Evolutionary conservation across 2,797 vertebrate species (phyloP).

Genomic region (Falco peregrinus): DNA sequence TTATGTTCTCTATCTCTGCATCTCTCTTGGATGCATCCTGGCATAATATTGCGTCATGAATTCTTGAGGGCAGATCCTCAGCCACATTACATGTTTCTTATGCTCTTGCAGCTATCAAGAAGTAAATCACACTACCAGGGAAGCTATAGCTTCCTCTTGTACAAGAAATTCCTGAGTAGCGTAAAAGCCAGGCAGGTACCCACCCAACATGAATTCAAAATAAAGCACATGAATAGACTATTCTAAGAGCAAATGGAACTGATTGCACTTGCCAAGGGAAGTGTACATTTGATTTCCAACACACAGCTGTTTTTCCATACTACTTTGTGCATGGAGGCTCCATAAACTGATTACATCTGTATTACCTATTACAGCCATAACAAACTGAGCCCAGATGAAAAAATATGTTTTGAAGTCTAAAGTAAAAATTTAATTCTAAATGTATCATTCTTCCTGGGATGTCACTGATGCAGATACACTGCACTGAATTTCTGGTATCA

Average conservation of each 20-base stretch:
- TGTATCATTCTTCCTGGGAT: background rate
- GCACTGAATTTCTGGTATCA: background rate
- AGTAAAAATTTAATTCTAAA: background rate
- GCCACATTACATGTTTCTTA: background rate
- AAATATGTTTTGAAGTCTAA: background rate
- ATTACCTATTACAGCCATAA: background rate
- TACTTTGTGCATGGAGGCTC: background rate
- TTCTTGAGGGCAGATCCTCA: background rate
- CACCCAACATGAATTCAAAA: background rate
- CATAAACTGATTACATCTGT: background rate
- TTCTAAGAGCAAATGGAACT: background rate
- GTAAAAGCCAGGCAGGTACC: background rate
- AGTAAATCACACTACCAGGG: background rate
- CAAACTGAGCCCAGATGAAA: background rate
- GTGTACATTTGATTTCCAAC: background rate
- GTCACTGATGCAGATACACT: background rate
- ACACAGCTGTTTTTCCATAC: background rate
- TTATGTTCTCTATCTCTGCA: background rate
- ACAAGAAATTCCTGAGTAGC: background rate
- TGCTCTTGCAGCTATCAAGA: background rate
- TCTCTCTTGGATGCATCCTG: background rate
- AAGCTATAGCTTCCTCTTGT: background rate
- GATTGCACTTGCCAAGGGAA: background rate
- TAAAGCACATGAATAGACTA: background rate
- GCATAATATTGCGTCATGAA: background rate